These are phyloP conservation scores for Pectinophora gossypiella DNA, from an alignment of 1,140 invertebrate genomes.

Conservation along the genomic window DNA sequence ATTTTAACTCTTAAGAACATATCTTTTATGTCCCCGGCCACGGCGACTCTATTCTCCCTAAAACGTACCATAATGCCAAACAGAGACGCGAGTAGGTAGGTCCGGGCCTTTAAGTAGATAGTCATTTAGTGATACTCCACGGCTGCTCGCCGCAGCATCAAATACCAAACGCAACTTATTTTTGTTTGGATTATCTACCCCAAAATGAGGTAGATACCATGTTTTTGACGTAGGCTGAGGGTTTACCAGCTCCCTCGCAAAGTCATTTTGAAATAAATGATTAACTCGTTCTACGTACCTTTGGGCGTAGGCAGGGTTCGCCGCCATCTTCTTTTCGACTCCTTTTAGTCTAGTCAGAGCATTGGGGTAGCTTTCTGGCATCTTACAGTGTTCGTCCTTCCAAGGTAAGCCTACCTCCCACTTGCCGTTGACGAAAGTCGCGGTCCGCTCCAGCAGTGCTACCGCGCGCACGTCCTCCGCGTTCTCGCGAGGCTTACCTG, in stretches of 20 bases:
- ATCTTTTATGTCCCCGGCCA: too few species aligned
- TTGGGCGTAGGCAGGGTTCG: not conserved
- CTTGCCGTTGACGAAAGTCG: not conserved
- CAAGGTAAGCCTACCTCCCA: conserved; percentile 6
- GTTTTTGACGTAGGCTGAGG: too few species aligned
- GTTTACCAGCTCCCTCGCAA: not conserved
- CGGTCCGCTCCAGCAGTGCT: not conserved
- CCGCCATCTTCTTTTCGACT: conserved; percentile 1
- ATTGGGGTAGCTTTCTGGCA: conserved; percentile 2
- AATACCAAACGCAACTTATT: not conserved
- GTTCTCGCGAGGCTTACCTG: conserved; percentile 1
- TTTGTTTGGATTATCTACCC: too few species aligned
- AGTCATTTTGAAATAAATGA: not conserved
- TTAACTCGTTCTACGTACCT: not conserved
- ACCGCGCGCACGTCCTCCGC: not conserved
- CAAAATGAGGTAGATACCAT: too few species aligned
- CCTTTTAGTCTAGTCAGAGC: not conserved
- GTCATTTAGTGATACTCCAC: not conserved
- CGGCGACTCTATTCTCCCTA: conserved; percentile 14
- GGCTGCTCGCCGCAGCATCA: not conserved
- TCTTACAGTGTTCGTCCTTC: not conserved
- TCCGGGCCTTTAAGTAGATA: conserved; percentile 19
- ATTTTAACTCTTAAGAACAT: not conserved
- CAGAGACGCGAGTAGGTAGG: conserved; percentile 1
- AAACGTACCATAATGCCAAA: conserved; percentile 21